Evolutionary conservation across 2,888 invertebrate genomes (phyloP).

Genomic region (Cephus sareptanus): DNA sequence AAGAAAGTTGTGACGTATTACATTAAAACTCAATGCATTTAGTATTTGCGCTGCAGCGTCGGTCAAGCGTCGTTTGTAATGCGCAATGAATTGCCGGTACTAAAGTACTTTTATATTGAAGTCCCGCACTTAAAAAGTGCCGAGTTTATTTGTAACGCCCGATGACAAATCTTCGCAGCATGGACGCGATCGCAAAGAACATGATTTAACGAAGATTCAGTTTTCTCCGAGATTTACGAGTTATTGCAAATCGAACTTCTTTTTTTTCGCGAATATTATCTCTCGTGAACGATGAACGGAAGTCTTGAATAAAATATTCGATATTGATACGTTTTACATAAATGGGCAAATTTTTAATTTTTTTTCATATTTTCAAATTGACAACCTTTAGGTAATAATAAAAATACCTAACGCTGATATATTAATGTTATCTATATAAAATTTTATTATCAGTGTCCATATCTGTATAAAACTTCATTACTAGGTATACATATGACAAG

Average conservation of each 20-base stretch:
- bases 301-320: background rate
- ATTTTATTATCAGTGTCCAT: background rate
- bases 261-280: background rate
- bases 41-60: slow-evolving; percentile 26
- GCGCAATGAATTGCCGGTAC: slow-evolving; percentile 1
- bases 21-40: slow-evolving; percentile 43
- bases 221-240: background rate
- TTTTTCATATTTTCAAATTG: background rate
- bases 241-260: background rate
- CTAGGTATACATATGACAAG: background rate
- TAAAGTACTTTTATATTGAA: background rate
- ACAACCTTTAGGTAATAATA: too few species aligned
- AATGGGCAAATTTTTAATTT: background rate
- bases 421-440: background rate
- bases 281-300: background rate
- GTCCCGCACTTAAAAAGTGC: background rate
- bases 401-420: background rate
- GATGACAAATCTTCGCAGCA: slow-evolving; percentile 32
- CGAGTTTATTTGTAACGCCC: slow-evolving; percentile 33
- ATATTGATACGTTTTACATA: background rate
- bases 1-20: slow-evolving; percentile 35
- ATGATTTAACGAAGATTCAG: background rate
- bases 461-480: background rate
- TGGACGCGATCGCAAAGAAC: slow-evolving; percentile 19
- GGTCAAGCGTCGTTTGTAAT: slow-evolving; percentile 25